phyloP scores from a whole-genome alignment of 2,113 vertebrate species.

The Onychostruthus taczanowskii region DNA sequence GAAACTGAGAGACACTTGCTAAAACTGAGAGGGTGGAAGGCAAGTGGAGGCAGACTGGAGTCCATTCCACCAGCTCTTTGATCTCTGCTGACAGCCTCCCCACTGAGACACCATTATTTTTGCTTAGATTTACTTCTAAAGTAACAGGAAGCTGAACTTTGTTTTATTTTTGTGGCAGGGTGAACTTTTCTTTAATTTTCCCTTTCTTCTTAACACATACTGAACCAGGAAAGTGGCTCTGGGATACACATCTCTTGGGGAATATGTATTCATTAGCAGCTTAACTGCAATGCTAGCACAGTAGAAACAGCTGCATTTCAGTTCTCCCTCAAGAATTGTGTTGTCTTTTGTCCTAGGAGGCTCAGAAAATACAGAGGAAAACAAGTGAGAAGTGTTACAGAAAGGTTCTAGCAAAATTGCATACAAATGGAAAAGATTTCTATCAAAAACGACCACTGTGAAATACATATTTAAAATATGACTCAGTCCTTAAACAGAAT shows the following conservation, averaged over 20 bases:
- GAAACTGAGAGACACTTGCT: fast-evolving
- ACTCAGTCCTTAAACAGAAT: neutral
- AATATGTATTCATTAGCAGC: neutral
- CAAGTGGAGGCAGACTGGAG: neutral
- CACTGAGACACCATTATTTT: neutral
- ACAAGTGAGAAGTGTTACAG: neutral
- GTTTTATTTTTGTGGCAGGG: neutral
- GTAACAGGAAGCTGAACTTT: neutral
- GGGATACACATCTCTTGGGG: neutral
- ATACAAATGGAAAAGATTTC: conserved; percentile 4
- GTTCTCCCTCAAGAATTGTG: conserved; percentile 11
- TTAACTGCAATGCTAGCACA: conserved; percentile 14
- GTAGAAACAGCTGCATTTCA: conserved; percentile 32
- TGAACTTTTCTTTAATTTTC: neutral
- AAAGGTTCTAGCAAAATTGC: neutral
- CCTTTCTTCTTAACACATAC: neutral
- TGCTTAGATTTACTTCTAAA: neutral
- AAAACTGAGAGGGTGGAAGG: neutral
- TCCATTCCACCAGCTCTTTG: neutral
- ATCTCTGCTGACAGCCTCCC: neutral
- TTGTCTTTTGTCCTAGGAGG: conserved; percentile 10
- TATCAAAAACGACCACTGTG: neutral
- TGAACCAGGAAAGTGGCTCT: neutral
- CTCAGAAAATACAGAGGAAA: neutral
- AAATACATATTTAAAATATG: conserved; percentile 16